These are phyloP conservation scores for Patiria miniata DNA, from an alignment of 35 echinoderm and acorn worm species.

Conservation along the genomic window DNA sequence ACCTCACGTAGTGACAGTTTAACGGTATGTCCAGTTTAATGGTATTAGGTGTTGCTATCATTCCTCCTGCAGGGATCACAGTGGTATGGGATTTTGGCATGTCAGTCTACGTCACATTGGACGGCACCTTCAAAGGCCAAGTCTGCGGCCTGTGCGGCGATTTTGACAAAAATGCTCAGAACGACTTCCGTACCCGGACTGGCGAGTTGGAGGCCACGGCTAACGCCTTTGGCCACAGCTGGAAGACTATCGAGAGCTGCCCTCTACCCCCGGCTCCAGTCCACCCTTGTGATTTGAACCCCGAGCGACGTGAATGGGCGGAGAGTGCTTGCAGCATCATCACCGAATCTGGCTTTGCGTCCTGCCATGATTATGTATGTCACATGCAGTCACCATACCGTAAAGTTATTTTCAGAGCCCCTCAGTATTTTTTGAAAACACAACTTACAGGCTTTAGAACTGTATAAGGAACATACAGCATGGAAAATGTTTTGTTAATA, in stretches of 20 bases:
- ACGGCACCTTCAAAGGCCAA: constrained; percentile 43
- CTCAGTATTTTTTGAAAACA: background rate
- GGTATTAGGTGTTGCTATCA: background rate
- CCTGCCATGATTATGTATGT: constrained; percentile 50
- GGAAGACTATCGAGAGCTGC: constrained; percentile 39
- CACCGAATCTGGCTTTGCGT: constrained; percentile 39
- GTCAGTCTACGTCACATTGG: constrained; percentile 58
- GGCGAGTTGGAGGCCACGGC: constrained; percentile 53
- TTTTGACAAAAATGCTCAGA: constrained; percentile 51
- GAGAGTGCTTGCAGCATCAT: constrained; percentile 45
- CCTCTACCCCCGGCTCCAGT: background rate
- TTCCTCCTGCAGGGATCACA: background rate
- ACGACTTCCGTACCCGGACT: constrained; percentile 72
- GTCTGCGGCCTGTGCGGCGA: constrained; percentile 96
- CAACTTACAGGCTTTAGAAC: too few relatives aligned
- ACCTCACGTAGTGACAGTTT: background rate
- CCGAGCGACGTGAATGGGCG: constrained; percentile 53
- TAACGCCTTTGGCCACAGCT: constrained; percentile 65
- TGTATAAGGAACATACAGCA: too few relatives aligned
- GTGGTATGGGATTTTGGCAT: constrained; percentile 66
- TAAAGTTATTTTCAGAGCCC: background rate
- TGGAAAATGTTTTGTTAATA: too few relatives aligned
- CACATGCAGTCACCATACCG: too few relatives aligned
- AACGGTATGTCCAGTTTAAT: background rate
- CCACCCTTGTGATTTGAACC: constrained; percentile 38